Evolutionary conservation across 92 coral and sea anemone genomes (phyloP), one percentile per base, ranked within the genome.

Genomic region (Hydrozoanthus gracilis): DNA sequence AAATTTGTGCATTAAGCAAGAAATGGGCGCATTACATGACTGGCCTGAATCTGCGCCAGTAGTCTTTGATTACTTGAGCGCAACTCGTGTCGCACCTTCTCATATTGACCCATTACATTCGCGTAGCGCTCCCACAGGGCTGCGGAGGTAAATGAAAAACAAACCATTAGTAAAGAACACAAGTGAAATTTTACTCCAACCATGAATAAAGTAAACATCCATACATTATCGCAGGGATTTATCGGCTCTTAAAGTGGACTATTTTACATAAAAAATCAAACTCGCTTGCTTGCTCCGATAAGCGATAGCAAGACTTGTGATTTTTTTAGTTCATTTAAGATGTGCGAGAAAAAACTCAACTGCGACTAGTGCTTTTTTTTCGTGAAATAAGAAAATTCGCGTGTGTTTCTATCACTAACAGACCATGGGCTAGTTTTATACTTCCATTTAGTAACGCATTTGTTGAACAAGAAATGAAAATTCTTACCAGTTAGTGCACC

Each of bases 61-160:
- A 97, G 98, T 90, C 95, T 90, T 89, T 93, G 94, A 91, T 95
- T 97, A 94, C 98, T 94, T 85, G 91, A 87, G 99, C 88, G 88
- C 94, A 97, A 90, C 91, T 97, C 99, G 79, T 91, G 95, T 93
- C 99, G 95, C 98, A 97, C 99, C 99, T 97, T 95, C 95, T 95
- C 94, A 90, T 97, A 95, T 61, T 91, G 93, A 86, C 91, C 93
- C 86, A 91, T 92, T 17, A 96, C 84, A 50, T 88, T 91, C 73
- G 93, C 86, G 84, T 97, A 91, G 55, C 96, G 95, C 82, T 95
- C 96, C 99, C 99, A 97, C 88, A 97, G 82, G 52, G 98, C 99
- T 97, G 92, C 16, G 72, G 72, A 67, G 55, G 17, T 51, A 14
- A 39, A 7, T 44, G 61, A 44, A 45, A 9, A 51, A 44, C 46